These are phyloP conservation scores for Danionella dracula DNA, from an alignment of 2,797 vertebrate genomes.

Conservation along the genomic window DNA sequence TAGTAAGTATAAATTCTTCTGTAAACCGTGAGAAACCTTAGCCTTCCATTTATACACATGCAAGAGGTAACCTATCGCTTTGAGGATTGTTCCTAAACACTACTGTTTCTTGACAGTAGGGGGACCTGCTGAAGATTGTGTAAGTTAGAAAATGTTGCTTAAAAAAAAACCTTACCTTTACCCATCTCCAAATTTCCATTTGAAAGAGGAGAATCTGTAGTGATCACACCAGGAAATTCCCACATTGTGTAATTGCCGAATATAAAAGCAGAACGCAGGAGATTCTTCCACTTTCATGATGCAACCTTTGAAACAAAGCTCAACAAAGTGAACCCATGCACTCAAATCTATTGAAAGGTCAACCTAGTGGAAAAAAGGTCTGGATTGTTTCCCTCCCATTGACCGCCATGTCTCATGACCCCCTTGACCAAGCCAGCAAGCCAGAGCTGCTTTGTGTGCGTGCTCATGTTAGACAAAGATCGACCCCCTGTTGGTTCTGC, in stretches of 20 bases:
- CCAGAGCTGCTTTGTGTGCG: constrained; percentile 32
- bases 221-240: constrained; percentile 34
- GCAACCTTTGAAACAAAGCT: constrained; percentile 20
- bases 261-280: constrained; percentile 38
- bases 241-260: constrained; percentile 25
- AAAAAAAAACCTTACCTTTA: too few species aligned
- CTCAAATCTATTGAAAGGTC: constrained; percentile 52
- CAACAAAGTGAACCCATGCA: constrained; percentile 32
- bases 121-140: too few species aligned
- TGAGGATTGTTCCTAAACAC: too few species aligned
- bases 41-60: too few species aligned
- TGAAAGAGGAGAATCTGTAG: neutral
- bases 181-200: neutral
- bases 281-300: constrained; percentile 41
- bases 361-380: constrained; percentile 47
- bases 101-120: too few species aligned
- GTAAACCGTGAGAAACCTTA: too few species aligned
- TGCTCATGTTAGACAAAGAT: constrained; percentile 24
- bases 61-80: too few species aligned
- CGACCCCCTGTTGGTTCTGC: constrained; percentile 4
- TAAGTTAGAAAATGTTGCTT: too few species aligned
- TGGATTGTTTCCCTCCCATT: constrained; percentile 56
- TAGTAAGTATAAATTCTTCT: too few species aligned
- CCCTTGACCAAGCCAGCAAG: constrained; percentile 55
- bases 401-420: constrained; percentile 62